Evolutionary conservation across 2,113 vertebrate genomes (phyloP).

Genomic region (Percopsis transmontana): DNA sequence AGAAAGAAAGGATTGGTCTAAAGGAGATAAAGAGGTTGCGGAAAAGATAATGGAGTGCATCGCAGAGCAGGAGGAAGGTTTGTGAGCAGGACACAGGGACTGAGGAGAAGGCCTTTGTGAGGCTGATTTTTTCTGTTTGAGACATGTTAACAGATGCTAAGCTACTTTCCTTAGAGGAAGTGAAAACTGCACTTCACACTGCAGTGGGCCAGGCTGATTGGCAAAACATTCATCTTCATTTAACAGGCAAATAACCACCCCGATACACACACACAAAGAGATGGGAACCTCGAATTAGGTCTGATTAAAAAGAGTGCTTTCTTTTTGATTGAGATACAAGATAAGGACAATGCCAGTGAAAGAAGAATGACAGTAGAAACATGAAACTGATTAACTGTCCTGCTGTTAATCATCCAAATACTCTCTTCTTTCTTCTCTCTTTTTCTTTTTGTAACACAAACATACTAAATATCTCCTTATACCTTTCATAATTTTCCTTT

Average conservation of each 20-base stretch:
- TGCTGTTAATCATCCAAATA: constrained; percentile 10
- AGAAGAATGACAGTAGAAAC: too few species aligned
- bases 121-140: constrained; percentile 15
- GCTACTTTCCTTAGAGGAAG: constrained; percentile 39
- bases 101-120: constrained; percentile 10
- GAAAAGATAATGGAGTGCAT: background rate
- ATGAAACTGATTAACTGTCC: constrained; percentile 17
- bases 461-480: background rate
- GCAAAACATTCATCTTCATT: constrained; percentile 74
- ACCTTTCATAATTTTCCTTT: constrained; percentile 42
- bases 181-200: constrained; percentile 56
- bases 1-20: background rate
- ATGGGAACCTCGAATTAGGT: constrained; percentile 9
- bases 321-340: background rate
- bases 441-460: constrained; percentile 12
- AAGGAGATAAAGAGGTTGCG: background rate
- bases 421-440: background rate
- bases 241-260: constrained; percentile 48
- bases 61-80: background rate
- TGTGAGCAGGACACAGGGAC: background rate
- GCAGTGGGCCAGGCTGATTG: constrained; percentile 52
- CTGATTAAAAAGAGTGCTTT: constrained; percentile 21
- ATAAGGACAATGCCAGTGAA: too few species aligned
- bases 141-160: constrained; percentile 39
- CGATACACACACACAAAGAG: background rate